Percentiles rank a stretch among this genome's conserved stretches.
These are phyloP conservation scores for Glossophaga mutica DNA, from an alignment of 2,797 vertebrate species.

Conservation along the genomic window DNA sequence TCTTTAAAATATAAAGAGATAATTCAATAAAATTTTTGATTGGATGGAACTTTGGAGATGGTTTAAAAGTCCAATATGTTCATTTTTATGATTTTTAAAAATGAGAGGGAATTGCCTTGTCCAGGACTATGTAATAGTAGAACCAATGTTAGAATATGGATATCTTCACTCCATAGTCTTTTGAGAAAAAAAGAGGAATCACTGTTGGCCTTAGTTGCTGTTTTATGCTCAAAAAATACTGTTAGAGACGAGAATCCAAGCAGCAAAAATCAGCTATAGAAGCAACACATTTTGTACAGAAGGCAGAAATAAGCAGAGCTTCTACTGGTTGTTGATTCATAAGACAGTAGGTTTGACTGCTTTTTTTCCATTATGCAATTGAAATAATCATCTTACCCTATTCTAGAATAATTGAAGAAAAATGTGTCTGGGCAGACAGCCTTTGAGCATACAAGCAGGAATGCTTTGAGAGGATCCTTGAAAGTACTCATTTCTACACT, in stretches of 20 bases:
- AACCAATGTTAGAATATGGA: neutral
- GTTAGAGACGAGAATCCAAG: neutral
- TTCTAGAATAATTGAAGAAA: neutral
- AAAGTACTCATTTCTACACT: neutral
- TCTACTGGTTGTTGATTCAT: neutral
- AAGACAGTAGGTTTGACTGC: neutral
- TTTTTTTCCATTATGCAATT: slow-evolving; percentile 3
- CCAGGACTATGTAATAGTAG: neutral
- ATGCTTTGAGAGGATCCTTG: neutral
- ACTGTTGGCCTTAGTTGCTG: neutral
- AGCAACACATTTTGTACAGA: neutral
- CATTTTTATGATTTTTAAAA: neutral
- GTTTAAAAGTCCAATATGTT: neutral
- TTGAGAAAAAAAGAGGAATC: neutral
- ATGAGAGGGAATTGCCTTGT: neutral
- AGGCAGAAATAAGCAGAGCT: neutral
- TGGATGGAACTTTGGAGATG: neutral
- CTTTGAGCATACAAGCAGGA: neutral
- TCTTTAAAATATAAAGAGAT: neutral
- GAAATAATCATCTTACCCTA: neutral
- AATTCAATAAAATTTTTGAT: slow-evolving; percentile 6
- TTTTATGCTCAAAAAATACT: neutral
- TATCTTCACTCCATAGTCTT: neutral
- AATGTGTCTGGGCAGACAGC: neutral
- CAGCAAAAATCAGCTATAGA: neutral